Evolutionary conservation across 2,888 invertebrate genomes (phyloP).

Genomic region (Phymatocera aterrima): DNA sequence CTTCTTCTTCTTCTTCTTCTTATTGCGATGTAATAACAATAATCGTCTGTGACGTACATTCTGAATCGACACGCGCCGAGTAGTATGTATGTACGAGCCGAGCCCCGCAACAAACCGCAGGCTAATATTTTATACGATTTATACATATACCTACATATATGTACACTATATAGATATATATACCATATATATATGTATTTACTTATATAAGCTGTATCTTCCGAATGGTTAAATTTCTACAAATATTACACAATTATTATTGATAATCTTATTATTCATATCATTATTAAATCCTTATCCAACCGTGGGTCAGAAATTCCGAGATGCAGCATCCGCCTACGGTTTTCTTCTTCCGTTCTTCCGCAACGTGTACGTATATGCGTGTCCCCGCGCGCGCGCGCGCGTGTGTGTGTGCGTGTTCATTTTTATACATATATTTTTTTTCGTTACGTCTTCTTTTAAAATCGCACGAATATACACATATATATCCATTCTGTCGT

Average conservation of each 20-base stretch:
- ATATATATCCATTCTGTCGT: neutral
- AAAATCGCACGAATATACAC: neutral
- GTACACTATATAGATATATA: neutral
- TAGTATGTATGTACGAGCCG: no score
- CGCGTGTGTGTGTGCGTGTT: no score
- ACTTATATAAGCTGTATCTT: no score
- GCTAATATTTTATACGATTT: neutral
- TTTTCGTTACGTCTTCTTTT: neutral
- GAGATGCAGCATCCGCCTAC: slow-evolving; percentile 25
- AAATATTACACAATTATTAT: neutral
- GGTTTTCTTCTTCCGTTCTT: slow-evolving; percentile 25
- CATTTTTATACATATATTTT: neutral
- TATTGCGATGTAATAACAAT: neutral
- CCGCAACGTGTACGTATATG: no score
- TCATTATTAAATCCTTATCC: slow-evolving; percentile 6
- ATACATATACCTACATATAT: slow-evolving; percentile 8
- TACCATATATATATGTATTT: neutral
- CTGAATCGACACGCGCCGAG: neutral
- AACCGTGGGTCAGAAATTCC: slow-evolving; percentile 42
- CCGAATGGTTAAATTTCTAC: slow-evolving; percentile 30
- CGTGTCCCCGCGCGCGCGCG: no score
- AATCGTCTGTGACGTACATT: no score
- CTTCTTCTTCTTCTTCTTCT: neutral
- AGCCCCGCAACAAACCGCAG: slow-evolving; percentile 31
- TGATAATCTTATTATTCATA: neutral